phyloP scores from a whole-genome alignment of 2,797 vertebrate species.

The Gymnothorax reevesii region DNA sequence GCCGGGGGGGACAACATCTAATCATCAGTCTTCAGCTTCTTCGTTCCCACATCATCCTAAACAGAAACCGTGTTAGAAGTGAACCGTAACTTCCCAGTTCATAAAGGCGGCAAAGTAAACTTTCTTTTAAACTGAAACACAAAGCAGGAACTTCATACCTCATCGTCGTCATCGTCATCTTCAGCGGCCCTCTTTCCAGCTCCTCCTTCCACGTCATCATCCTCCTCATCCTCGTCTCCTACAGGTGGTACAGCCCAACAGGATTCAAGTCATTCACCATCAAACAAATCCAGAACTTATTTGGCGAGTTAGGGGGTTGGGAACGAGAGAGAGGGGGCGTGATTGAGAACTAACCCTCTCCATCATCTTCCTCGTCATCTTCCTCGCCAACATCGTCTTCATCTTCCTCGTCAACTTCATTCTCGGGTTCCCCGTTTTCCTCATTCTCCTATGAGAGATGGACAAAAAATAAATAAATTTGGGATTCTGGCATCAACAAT shows the following conservation, averaged over 20 bases:
- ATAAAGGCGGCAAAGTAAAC: slow-evolving; percentile 17
- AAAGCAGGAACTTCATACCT: slow-evolving; percentile 38
- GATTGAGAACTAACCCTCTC: slow-evolving; percentile 71
- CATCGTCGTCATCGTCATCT: slow-evolving; percentile 80
- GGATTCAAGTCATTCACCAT: neutral
- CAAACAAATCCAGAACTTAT: neutral
- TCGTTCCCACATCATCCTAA: slow-evolving; percentile 83
- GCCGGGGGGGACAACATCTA: slow-evolving; percentile 57
- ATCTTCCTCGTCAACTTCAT: slow-evolving; percentile 89
- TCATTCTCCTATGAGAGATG: slow-evolving; percentile 73
- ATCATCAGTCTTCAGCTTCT: slow-evolving; percentile 91
- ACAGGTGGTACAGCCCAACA: slow-evolving; percentile 33
- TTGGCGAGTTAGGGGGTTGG: neutral
- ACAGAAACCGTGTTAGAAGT: slow-evolving; percentile 28
- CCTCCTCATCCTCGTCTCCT: slow-evolving; percentile 87
- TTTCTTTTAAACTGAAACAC: neutral
- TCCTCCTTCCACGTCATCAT: slow-evolving; percentile 79
- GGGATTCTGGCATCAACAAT: neutral
- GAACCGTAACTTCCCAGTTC: too few relatives aligned
- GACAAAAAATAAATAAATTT: neutral
- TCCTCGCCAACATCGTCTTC: slow-evolving; percentile 83
- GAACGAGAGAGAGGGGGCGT: neutral
- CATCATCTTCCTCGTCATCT: slow-evolving; percentile 88
- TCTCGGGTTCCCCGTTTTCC: slow-evolving; percentile 87
- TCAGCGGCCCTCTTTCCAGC: slow-evolving; percentile 85